phyloP scores from a whole-genome alignment of 1,140 invertebrate species.

The Agrilus planipennis region DNA sequence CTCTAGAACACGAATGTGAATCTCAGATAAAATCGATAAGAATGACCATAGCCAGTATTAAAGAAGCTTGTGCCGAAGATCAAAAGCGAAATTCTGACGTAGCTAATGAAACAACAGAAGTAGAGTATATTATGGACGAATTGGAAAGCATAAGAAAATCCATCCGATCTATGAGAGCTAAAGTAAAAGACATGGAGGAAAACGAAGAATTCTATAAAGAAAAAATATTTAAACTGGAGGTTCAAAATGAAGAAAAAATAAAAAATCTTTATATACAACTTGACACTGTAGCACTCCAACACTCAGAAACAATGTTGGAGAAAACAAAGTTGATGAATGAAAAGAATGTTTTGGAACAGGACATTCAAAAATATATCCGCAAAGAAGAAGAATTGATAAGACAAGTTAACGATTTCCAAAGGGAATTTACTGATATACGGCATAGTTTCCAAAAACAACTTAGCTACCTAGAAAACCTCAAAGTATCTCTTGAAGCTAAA shows the following conservation, averaged over 20 bases:
- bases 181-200: conserved; percentile 27
- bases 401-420: conserved; percentile 17
- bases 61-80: conserved; percentile 16
- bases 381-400: conserved; percentile 13
- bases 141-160: conserved; percentile 1
- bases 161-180: conserved; percentile 12
- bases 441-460: conserved; percentile 25
- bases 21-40: conserved; percentile 13
- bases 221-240: conserved; percentile 15
- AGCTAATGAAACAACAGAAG: conserved; percentile 19
- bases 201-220: conserved; percentile 25
- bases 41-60: conserved; percentile 9
- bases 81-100: conserved; percentile 20
- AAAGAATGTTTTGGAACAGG: conserved; percentile 12
- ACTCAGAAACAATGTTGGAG: conserved; percentile 48
- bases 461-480: conserved; percentile 25
- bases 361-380: conserved; percentile 23
- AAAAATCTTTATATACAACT: conserved; percentile 20
- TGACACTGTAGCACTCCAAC: conserved; percentile 35
- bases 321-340: conserved; percentile 47
- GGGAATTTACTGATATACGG: conserved; percentile 15
- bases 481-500: conserved; percentile 32
- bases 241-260: conserved; percentile 23
- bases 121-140: conserved; percentile 24
- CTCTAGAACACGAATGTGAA: conserved; percentile 14